Base-by-base conservation (phyloP, 1,140 invertebrate species). In the Drosophila sturtevanti region DNA sequence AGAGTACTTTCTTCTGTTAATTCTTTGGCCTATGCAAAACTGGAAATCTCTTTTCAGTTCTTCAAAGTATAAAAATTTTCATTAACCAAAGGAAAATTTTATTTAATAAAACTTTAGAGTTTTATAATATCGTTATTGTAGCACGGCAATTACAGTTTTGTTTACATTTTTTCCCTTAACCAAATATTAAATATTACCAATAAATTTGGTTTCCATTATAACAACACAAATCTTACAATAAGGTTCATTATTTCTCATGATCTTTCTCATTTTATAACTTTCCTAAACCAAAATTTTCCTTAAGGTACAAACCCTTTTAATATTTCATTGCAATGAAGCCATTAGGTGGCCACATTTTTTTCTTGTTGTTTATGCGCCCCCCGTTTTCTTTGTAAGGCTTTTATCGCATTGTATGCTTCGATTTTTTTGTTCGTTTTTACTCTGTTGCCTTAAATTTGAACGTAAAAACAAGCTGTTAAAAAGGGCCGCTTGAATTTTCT, bases 251-350 rank as follows among this genome's bases (percentile, higher is more conserved):
- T 78, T 75, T 75, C 66, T 75, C 71, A 71, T 75, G 67, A 78
- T 75, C 71, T 74, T 59, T 55, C 63, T 48, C 41, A 48, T 48
- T 48, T 48, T 48, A 2, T 21, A 18, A 44, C 16, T 18, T 21
- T 4, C 41, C 3, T 9, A 24, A 54, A 60, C 66, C 62, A 61
- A 31, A 60, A 67, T 63, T 14, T 44, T 27, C n/a, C 60, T 60
- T 55, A 63, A 41, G 55, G 55, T 62, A 41, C 34, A 18, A 9
- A 31, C 21, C 55, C 38, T 31, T 59, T 65, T 54, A 35, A 16
- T 35, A 7, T 35, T 37, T 34, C 59, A 68, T 68, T 67, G 54
- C 75, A 85, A 85, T 87, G 63, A 81, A 81, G 82, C 82, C 79
- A 81, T 87, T 86, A 87, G 66, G 64, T 34, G 14, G 37, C 1